phyloP scores from a whole-genome alignment of 2,888 invertebrate genomes.

The Muschampia plurimacula region DNA sequence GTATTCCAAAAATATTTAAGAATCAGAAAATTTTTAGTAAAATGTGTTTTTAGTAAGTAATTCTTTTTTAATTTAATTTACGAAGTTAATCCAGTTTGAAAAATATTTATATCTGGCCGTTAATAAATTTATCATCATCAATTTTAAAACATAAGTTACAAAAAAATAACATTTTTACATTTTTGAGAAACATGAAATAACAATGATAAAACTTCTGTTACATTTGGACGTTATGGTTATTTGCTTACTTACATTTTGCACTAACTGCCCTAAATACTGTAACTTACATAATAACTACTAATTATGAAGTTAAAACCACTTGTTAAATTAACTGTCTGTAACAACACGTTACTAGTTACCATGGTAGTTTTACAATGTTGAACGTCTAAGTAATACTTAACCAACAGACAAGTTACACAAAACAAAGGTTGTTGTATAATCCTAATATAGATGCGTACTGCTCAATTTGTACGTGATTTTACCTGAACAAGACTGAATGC shows the following conservation, averaged over 20 bases:
- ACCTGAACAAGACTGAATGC: slow-evolving; percentile 43
- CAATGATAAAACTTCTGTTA: background rate
- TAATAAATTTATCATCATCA: too few species aligned
- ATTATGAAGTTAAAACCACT: background rate
- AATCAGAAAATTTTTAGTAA: too few species aligned
- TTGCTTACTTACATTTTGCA: background rate
- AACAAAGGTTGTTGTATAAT: slow-evolving; percentile 58
- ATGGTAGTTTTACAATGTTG: slow-evolving; percentile 6
- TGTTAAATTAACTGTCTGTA: slow-evolving; percentile 28
- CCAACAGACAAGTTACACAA: slow-evolving; percentile 52
- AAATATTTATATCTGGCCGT: too few species aligned
- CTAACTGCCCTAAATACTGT: background rate
- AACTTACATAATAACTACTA: slow-evolving; percentile 8
- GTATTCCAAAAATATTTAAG: background rate
- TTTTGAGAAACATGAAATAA: too few species aligned
- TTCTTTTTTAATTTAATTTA: too few species aligned
- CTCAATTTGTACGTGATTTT: slow-evolving; percentile 47
- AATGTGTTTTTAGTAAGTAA: too few species aligned
- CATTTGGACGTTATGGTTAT: background rate
- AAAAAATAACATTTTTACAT: too few species aligned
- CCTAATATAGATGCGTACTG: slow-evolving; percentile 42
- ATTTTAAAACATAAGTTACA: too few species aligned
- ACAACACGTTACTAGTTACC: slow-evolving; percentile 12
- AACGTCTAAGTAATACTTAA: slow-evolving; percentile 13
- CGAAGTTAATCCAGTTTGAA: too few species aligned